These are phyloP conservation scores for Trachurus trachurus DNA, from an alignment of 2,797 vertebrate genomes.

Conservation along the genomic window DNA sequence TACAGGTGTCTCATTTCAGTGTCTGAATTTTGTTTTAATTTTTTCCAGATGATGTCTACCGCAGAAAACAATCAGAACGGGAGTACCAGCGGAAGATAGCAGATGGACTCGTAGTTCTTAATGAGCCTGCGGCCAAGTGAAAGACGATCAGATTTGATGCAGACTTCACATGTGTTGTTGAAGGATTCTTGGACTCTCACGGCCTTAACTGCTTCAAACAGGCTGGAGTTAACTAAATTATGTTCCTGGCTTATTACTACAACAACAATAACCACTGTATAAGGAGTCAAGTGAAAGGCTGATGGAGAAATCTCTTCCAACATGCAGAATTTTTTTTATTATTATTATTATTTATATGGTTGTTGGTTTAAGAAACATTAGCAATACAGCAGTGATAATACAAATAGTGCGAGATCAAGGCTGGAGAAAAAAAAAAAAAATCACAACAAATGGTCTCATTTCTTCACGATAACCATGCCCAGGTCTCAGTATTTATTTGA, in stretches of 20 bases:
- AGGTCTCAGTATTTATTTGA: constrained; percentile 6
- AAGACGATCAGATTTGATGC: constrained; percentile 16
- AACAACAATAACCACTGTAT: neutral
- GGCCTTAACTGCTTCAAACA: constrained; percentile 7
- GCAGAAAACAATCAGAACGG: constrained; percentile 93
- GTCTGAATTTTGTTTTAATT: constrained; percentile 24
- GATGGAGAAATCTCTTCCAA: constrained; percentile 42
- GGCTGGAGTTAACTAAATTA: constrained; percentile 10
- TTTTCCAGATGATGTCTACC: constrained; percentile 95
- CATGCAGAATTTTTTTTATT: constrained; percentile 61
- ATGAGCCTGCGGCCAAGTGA: constrained; percentile 78
- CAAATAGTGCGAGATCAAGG: constrained; percentile 14
- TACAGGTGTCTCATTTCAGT: constrained; percentile 11
- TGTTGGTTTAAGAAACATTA: constrained; percentile 26
- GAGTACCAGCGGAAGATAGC: constrained; percentile 86
- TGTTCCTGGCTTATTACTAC: neutral
- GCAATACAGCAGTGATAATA: constrained; percentile 25
- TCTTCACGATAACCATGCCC: constrained; percentile 8
- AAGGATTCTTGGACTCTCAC: constrained; percentile 44
- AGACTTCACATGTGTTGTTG: constrained; percentile 30
- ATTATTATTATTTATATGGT: constrained; percentile 53
- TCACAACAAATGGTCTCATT: neutral
- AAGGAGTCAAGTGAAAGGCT: constrained; percentile 16
- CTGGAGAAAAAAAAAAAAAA: constrained; percentile 28
- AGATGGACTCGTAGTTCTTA: constrained; percentile 71